These are phyloP conservation scores for Lithobates pipiens DNA, from an alignment of 2,797 vertebrate genomes.

Conservation along the genomic window DNA sequence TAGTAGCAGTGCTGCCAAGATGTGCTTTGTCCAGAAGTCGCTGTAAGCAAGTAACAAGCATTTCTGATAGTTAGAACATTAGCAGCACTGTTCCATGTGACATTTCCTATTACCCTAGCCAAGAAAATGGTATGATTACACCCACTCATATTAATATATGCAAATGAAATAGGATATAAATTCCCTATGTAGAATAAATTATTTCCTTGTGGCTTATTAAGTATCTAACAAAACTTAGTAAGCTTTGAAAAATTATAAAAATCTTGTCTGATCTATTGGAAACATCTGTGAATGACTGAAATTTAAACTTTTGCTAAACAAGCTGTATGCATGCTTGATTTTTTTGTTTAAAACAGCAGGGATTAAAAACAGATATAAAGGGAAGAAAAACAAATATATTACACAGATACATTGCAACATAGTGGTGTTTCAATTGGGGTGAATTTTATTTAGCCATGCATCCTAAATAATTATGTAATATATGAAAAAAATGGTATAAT, in stretches of 20 bases:
- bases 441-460: no score
- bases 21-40: neutral
- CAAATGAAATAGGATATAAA: neutral
- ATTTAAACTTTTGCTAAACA: neutral
- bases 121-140: constrained; percentile 1
- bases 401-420: no score
- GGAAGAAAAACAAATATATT: no score
- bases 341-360: no score
- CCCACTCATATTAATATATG: constrained; percentile 11
- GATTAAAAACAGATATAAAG: no score
- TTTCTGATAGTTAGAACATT: constrained; percentile 6
- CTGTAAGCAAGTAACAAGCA: neutral
- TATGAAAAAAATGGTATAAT: no score
- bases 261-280: neutral
- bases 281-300: neutral
- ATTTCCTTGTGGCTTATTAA: neutral
- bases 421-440: no score
- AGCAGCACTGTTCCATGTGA: neutral
- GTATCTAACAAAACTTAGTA: neutral
- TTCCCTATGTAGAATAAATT: neutral
- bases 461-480: no score
- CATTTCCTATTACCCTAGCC: neutral
- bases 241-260: neutral
- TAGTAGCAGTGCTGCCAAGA: neutral
- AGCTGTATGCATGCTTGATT: no score